Evolutionary conservation across 1,140 invertebrate genomes (phyloP).

Genomic region (Drosophila bifasciata): DNA sequence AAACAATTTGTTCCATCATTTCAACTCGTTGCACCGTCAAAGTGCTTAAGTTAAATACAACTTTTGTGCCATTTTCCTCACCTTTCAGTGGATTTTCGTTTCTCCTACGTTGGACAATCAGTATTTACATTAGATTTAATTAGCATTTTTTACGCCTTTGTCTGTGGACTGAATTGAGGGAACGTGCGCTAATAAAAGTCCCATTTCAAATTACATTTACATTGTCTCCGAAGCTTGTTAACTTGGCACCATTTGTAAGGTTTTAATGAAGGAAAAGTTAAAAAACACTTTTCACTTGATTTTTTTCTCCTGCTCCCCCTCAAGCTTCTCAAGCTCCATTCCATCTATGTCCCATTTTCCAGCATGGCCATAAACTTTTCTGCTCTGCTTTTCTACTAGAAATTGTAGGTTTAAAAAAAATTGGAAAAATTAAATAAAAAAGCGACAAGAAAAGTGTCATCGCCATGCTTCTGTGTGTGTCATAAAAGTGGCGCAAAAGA

Average conservation of each 20-base stretch:
- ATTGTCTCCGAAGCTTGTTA: slow-evolving; percentile 15
- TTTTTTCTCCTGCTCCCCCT: too few relatives aligned
- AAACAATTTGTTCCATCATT: background rate
- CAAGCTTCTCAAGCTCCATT: too few relatives aligned
- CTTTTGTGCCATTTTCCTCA: slow-evolving; percentile 1
- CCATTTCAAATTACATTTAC: slow-evolving; percentile 46
- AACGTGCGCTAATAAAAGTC: slow-evolving; percentile 50
- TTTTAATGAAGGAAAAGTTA: slow-evolving; percentile 55
- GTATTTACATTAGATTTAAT: too few relatives aligned
- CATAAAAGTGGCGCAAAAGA: slow-evolving; percentile 35
- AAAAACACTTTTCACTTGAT: slow-evolving; percentile 27
- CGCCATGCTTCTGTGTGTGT: slow-evolving; percentile 35
- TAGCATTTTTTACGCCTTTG: too few relatives aligned
- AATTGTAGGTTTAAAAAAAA: too few relatives aligned
- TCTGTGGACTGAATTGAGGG: background rate
- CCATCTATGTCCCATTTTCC: too few relatives aligned
- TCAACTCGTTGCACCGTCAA: background rate
- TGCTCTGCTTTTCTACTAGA: too few relatives aligned
- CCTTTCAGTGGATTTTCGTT: background rate
- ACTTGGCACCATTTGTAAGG: slow-evolving; percentile 7
- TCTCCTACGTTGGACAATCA: background rate
- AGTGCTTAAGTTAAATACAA: slow-evolving; percentile 19
- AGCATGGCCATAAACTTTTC: too few relatives aligned
- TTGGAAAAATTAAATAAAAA: slow-evolving; percentile 37
- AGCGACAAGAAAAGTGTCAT: slow-evolving; percentile 41